phyloP scores from a whole-genome alignment of 35 echinoderm and acorn worm species.

The Amphiura filiformis region DNA sequence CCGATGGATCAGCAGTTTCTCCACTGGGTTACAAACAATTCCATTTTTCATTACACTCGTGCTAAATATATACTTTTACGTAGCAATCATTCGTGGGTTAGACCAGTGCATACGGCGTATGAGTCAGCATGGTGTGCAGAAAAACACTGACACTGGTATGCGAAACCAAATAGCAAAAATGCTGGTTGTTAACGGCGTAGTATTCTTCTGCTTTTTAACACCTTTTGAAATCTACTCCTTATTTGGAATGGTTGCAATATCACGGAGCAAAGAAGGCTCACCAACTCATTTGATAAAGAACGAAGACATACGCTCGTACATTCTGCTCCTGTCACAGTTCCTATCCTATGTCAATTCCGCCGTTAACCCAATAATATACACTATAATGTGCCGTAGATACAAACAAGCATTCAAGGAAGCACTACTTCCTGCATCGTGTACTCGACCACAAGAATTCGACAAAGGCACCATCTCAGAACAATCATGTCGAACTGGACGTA shows the following conservation, averaged over 20 bases:
- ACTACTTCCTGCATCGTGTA: conserved; percentile 37
- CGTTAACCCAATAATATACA: conserved; percentile 93
- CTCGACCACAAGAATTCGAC: not conserved
- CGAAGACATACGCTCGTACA: not conserved
- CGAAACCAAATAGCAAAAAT: conserved; percentile 82
- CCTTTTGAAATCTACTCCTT: conserved; percentile 83
- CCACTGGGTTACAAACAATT: conserved; percentile 63
- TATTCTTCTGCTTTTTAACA: conserved; percentile 84
- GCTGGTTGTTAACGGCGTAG: conserved; percentile 86
- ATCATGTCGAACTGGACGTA: not conserved
- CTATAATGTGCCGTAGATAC: conserved; percentile 75
- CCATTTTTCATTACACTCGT: conserved; percentile 68
- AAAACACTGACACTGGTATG: conserved; percentile 61
- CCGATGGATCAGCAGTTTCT: conserved; percentile 24
- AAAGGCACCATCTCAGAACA: not conserved
- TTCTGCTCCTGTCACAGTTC: conserved; percentile 39
- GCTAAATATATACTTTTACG: conserved; percentile 62
- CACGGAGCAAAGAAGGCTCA: not conserved
- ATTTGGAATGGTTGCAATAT: conserved; percentile 33
- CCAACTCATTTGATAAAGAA: not conserved
- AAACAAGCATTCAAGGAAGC: conserved; percentile 64
- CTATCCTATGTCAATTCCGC: conserved; percentile 84
- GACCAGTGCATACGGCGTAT: conserved; percentile 53
- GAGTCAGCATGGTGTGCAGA: conserved; percentile 38
- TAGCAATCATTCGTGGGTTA: conserved; percentile 67